Percentiles rank a stretch among this genome's conserved stretches.
phyloP scores from a whole-genome alignment of 2,113 vertebrate species.

The Anser brachyrhynchus region DNA sequence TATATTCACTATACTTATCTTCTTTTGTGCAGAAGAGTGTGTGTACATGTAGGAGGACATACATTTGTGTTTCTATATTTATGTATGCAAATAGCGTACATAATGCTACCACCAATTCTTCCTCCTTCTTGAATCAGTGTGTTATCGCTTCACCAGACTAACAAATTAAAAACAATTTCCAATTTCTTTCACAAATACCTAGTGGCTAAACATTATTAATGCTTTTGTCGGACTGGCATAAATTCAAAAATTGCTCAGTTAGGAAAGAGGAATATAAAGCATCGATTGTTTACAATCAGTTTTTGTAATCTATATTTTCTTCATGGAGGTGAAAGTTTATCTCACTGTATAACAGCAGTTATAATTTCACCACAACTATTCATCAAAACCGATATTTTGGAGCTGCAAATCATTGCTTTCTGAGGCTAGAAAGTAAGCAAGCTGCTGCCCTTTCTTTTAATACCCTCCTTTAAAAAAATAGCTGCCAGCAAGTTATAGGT shows the following conservation, averaged over 20 bases:
- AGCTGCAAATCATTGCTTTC: constrained; percentile 62
- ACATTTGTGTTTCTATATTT: constrained; percentile 18
- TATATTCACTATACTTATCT: constrained; percentile 12
- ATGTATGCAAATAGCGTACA: constrained; percentile 46
- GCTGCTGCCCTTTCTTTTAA: constrained; percentile 62
- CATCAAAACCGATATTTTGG: constrained; percentile 71
- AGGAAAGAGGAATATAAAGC: constrained; percentile 69
- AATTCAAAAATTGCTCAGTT: constrained; percentile 77
- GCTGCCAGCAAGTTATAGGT: constrained; percentile 67
- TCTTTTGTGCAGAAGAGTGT: background rate
- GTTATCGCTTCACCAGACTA: constrained; percentile 68
- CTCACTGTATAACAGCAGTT: constrained; percentile 64
- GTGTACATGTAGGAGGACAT: background rate
- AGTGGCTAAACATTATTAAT: constrained; percentile 77
- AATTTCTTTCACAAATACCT: constrained; percentile 74
- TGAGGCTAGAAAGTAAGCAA: constrained; percentile 62
- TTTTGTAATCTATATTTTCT: constrained; percentile 76
- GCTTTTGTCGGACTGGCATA: constrained; percentile 70
- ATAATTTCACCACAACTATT: constrained; percentile 73
- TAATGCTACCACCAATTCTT: background rate
- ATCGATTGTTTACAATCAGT: constrained; percentile 71
- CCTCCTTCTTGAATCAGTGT: constrained; percentile 7
- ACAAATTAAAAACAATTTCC: constrained; percentile 75
- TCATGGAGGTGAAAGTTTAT: constrained; percentile 74
- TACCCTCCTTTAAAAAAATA: constrained; percentile 50